Evolutionary conservation across 2,888 invertebrate genomes (phyloP), one percentile per base, ranked within the genome.

Genomic region (Carpatolechia fugitivella): DNA sequence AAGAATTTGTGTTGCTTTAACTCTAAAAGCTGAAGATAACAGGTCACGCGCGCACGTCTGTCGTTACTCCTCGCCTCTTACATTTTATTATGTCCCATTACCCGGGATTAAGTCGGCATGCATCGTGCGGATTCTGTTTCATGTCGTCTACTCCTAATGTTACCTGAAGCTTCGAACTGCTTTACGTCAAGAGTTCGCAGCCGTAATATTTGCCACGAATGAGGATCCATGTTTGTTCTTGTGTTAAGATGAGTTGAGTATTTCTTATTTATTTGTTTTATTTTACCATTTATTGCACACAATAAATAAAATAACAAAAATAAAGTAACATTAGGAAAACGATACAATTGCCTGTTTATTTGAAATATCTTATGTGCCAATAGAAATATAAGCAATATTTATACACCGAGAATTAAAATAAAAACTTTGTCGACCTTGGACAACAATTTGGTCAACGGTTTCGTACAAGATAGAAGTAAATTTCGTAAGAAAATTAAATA

Each of bases 31-130:
- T 73, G 69, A 70, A 80, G 82, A 80, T 82, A 84, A 73, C 80
- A 77, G 81, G 84, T 85, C 85, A 87, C 86, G 86, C 69, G 79
- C 83, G 81, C 82, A 83, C 85, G 85, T 85, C 82, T 83, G 82
- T 79, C 85, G 82, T 85, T 83, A 84, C 80, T 76, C 59, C 72
- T 77, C 73, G 78, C 76, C 85, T 85, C 84, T 85, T 85, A 85
- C 86, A 85, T 86, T 88, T 87, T 87, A 87, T 85, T 85, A 81
- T 79, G 71, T 71, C 76, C 80, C 83, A 85, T 87, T 85, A 86
- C 84, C 82, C 78, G 77, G 78, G 81, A 86, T 86, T 85, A 86
- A 84, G 82, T 78, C 80, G 68, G 75, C 79, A 80, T 82, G 80
- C 80, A 82, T 80, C 74, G 76, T 70, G 69, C 69, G 76, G 76